Evolutionary conservation across 2,888 invertebrate genomes (phyloP), one percentile per base, ranked within the genome.

Genomic region (Netelia fuscicornis): DNA sequence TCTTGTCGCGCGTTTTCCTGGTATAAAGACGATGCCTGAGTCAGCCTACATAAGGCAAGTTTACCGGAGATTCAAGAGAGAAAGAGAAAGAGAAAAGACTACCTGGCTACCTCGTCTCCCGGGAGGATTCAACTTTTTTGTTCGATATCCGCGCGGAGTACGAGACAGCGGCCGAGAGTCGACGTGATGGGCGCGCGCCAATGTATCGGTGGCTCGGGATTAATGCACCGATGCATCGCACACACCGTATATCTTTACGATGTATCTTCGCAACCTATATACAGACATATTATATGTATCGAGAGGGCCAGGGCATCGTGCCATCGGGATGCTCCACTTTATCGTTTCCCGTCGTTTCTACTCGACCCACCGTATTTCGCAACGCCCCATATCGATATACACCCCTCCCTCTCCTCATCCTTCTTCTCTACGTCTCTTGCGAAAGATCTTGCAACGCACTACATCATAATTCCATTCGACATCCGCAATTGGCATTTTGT

Each of bases 21-120:
- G 91, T 92, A 37, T 37, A 92, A 92, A 70, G 23, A 52, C 77
- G 30, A 54, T 58, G 77, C 90, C 89, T 89, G 88, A 90, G 88
- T 91, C 92, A 90, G 90, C 87, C 92, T 92, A 89, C 92, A 92
- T 92, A 92, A 92, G 92, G 92, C 89, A 88, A 88, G 89, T 90
- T 86, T 88, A 87, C 89, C 89, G 88, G 86, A 72, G 79, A 58
- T 3, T 9, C n/a, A 60, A 56, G 37, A 37, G 37, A 37, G 37
- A 37, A 37, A 37, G 37, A 37, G 37, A 37, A 6, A 37, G 37
- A 37, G 37, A 37, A 37, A 37, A 37, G 37, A 37, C 8, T 37
- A 42, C 75, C 54, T n/a, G 37, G 68, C 76, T 78, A 76, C 74
- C 86, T 76, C 86, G 88, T 87, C 88, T 87, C 87, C 83, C 81